These are phyloP conservation scores for Chrysogorgia sp. DNA, from an alignment of 92 coral and sea anemone species.

Conservation along the genomic window DNA sequence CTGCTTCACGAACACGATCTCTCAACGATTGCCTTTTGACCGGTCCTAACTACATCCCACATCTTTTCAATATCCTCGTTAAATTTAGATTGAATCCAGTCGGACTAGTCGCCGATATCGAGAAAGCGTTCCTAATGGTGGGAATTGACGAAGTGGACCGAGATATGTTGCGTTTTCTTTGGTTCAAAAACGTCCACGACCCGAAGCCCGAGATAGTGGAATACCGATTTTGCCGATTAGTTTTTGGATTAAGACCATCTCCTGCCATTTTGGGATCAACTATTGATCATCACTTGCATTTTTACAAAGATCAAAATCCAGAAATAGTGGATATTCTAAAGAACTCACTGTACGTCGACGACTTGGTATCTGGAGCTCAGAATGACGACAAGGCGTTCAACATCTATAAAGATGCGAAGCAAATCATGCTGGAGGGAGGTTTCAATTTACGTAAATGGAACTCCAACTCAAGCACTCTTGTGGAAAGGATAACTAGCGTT, in stretches of 20 bases:
- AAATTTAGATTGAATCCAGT: constrained; percentile 29
- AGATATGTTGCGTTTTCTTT: constrained; percentile 28
- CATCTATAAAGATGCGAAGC: constrained; percentile 23
- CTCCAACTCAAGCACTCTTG: constrained; percentile 17
- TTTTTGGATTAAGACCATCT: constrained; percentile 46
- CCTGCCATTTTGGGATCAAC: constrained; percentile 50
- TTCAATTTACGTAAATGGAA: constrained; percentile 41
- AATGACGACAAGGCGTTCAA: constrained; percentile 27
- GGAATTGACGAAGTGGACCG: constrained; percentile 38
- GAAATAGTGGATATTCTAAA: constrained; percentile 29
- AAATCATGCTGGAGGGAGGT: constrained; percentile 32
- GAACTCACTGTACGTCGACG: constrained; percentile 40
- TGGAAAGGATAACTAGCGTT: neutral
- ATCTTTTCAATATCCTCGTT: constrained; percentile 41
- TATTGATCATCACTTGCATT: constrained; percentile 35
- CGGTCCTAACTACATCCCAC: constrained; percentile 53
- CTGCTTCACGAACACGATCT: neutral
- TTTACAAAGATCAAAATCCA: constrained; percentile 27
- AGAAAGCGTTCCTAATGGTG: constrained; percentile 48
- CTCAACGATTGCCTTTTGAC: constrained; percentile 31
- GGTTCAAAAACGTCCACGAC: constrained; percentile 30
- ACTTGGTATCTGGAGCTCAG: constrained; percentile 28
- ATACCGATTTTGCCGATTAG: constrained; percentile 30
- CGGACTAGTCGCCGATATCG: constrained; percentile 46
- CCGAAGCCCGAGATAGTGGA: constrained; percentile 44